Percentiles rank a stretch among this genome's conserved stretches.
phyloP scores from a whole-genome alignment of 2,113 vertebrate species.

The Miniopterus natalensis region DNA sequence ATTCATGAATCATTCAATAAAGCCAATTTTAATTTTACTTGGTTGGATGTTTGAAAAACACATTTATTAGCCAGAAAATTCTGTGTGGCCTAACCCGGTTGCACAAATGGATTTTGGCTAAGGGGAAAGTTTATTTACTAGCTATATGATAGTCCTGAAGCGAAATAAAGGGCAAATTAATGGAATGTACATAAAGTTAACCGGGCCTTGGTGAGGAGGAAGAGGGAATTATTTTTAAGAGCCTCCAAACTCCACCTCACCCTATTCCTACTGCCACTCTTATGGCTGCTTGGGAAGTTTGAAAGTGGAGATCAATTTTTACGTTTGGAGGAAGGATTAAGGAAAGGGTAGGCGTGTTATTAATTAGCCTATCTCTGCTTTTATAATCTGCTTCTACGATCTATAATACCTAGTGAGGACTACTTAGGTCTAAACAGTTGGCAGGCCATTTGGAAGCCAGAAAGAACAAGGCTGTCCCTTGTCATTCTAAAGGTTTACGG shows the following conservation, averaged over 20 bases:
- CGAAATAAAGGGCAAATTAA: not conserved
- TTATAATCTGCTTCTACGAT: not conserved
- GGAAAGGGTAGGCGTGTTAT: not conserved
- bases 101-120: not conserved
- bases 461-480: not conserved
- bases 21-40: not conserved
- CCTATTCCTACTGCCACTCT: not conserved
- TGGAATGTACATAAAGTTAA: not conserved
- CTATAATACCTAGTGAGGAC: not conserved
- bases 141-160: not conserved
- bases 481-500: not conserved
- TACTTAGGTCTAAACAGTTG: not conserved
- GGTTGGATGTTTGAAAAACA: not conserved
- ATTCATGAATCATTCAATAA: not conserved
- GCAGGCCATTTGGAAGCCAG: not conserved
- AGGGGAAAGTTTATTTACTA: not conserved
- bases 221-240: not conserved
- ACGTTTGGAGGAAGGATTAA: not conserved
- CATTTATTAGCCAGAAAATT: conserved; percentile 27
- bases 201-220: not conserved
- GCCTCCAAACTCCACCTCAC: not conserved
- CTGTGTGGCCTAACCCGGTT: not conserved
- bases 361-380: not conserved
- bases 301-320: not conserved
- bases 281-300: not conserved